phyloP scores from a whole-genome alignment of 2,888 invertebrate genomes.

The Camptogramma bilineatum region DNA sequence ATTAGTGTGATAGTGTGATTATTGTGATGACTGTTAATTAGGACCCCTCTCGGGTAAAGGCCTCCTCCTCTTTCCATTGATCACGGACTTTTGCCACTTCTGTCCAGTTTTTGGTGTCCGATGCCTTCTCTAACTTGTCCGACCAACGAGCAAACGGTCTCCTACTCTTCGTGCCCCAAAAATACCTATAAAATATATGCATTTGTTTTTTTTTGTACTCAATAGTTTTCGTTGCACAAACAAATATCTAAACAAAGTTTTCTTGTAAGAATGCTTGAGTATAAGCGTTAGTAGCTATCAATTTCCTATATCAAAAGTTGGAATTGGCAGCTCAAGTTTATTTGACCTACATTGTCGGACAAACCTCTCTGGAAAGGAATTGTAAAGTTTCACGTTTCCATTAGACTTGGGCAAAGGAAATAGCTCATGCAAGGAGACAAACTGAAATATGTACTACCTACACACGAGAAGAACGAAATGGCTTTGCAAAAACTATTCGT shows the following conservation, averaged over 20 bases:
- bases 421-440: slow-evolving; percentile 1
- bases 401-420: slow-evolving; percentile 2
- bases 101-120: too few species aligned
- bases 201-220: too few species aligned
- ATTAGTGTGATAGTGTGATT: too few species aligned
- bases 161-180: too few species aligned
- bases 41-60: too few species aligned
- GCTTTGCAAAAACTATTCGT: neutral
- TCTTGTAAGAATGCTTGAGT: neutral
- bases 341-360: slow-evolving; percentile 11
- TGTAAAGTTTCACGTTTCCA: slow-evolving; percentile 9
- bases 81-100: too few species aligned
- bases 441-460: neutral
- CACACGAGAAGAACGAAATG: neutral
- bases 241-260: neutral
- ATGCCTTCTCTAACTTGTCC: too few species aligned
- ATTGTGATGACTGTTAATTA: too few species aligned
- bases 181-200: too few species aligned
- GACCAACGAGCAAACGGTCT: too few species aligned
- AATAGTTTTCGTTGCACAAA: too few species aligned
- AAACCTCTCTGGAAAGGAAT: slow-evolving; percentile 9
- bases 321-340: slow-evolving; percentile 3
- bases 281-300: slow-evolving; percentile 1
- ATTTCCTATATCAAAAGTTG: neutral
- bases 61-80: too few species aligned